Base-by-base conservation (phyloP, 2,113 vertebrate species). In the Paratilapia polleni region DNA sequence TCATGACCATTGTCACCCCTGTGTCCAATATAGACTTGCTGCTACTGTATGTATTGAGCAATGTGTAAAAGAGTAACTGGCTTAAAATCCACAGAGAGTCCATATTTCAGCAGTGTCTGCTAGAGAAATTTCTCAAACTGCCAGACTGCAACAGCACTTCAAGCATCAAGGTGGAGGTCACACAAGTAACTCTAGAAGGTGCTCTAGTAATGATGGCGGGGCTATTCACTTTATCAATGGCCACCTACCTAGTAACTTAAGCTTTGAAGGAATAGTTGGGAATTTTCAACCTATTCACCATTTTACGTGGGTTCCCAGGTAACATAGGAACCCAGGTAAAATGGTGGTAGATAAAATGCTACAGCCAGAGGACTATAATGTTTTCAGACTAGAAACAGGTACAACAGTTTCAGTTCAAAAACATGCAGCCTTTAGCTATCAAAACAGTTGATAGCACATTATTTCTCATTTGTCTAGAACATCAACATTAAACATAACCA, bases 61-160 rank as follows among this genome's bases (percentile, higher is more conserved):
- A 79, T 59, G 82, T 75, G 54, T 62, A 20, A 60, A 85, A 59
- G 91, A 86, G 86, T 88, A 85, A 90, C 85, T 84, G 78, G 87
- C 81, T 89, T 88, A 70, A 91, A 93, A 38, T 93, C 91, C 87
- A 74, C 86, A 77, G 90, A 84, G 85, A 57, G 68, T 63, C 22
- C 57, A 63, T 89, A 63, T 88, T 90, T 91, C 84, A 84, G 63
- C 58, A 62, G 73, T 8, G 28, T 88, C 64, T 75, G 22, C 61
- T 85, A 80, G 58, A 77, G 58, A 85, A 70, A 83, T 81, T 73
- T 84, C 38, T 87, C 60, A 38, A 90, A 70, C 52, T 80, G 62
- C 49, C 17, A 9, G 31, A 68, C 22, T 36, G 47, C 80, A 49
- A 49, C 31, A 52, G 73, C 73, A 79, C 56, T 63, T 57, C 63